These are phyloP conservation scores for Mamestra brassicae DNA, from an alignment of 2,888 invertebrate species.

Conservation along the genomic window DNA sequence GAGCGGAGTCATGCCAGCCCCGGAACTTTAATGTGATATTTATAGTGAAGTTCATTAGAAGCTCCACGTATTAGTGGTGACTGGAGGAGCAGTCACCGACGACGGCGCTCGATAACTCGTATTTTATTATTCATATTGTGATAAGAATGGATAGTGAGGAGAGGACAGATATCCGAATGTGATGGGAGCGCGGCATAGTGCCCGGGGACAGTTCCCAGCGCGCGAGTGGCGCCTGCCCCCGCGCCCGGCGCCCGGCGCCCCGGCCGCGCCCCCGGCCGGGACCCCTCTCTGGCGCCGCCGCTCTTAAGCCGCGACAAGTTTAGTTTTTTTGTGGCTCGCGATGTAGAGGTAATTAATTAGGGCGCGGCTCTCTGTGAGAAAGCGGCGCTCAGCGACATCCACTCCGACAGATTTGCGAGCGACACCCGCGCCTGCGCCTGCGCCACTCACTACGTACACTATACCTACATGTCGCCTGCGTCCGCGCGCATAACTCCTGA, in stretches of 20 bases:
- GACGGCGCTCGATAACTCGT: constrained; percentile 65
- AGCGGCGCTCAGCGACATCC: constrained; percentile 60
- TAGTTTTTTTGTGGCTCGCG: constrained; percentile 82
- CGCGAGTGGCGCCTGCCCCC: constrained; percentile 77
- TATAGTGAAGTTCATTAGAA: constrained; percentile 66
- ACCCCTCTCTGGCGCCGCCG: constrained; percentile 82
- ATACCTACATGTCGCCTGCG: not conserved
- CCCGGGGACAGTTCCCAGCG: constrained; percentile 77
- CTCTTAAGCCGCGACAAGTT: constrained; percentile 86
- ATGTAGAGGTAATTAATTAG: constrained; percentile 88
- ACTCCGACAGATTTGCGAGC: constrained; percentile 73
- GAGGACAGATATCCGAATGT: constrained; percentile 69
- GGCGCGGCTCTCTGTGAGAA: constrained; percentile 77
- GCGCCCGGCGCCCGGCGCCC: constrained; percentile 36
- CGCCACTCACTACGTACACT: not conserved
- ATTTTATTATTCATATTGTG: constrained; percentile 75
- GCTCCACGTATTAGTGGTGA: constrained; percentile 50
- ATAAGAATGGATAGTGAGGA: constrained; percentile 62
- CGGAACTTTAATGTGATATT: constrained; percentile 59
- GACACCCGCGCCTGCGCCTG: constrained; percentile 34
- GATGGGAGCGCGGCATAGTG: constrained; percentile 66
- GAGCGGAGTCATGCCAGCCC: constrained; percentile 32
- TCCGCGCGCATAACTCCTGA: constrained; percentile 8
- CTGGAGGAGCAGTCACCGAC: constrained; percentile 22
- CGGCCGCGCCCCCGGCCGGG: constrained; percentile 45